Percentiles rank a stretch among this genome's conserved stretches.
Conservation (phyloP, 2,797 vertebrate genomes). For the Tapirus indicus region DNA sequence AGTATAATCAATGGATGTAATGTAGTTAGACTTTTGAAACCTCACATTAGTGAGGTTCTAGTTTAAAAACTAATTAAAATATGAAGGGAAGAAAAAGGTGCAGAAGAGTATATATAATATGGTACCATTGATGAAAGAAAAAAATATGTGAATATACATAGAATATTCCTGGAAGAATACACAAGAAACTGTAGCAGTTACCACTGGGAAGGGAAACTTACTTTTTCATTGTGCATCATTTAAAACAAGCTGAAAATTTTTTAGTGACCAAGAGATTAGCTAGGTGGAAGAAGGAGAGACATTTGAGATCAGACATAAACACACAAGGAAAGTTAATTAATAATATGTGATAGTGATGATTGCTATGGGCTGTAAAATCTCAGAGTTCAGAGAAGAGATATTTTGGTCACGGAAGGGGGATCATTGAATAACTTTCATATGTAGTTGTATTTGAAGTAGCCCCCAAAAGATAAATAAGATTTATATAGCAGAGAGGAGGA, state of each 20-base stretch:
- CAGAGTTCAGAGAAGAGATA: background rate
- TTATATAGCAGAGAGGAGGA: background rate
- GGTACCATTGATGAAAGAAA: background rate
- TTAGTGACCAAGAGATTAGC: constrained; percentile 19
- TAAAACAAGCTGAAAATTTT: constrained; percentile 19
- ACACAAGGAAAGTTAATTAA: background rate
- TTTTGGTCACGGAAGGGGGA: background rate
- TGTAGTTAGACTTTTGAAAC: background rate
- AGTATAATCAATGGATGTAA: constrained; percentile 2
- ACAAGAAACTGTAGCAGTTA: background rate
- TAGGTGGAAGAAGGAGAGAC: background rate
- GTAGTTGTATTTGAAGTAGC: constrained; percentile 21
- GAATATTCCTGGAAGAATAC: background rate
- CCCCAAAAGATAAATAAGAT: background rate
- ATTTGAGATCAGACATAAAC: constrained; percentile 14
- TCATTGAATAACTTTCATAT: background rate
- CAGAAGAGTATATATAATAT: background rate
- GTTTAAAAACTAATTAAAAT: constrained; percentile 49
- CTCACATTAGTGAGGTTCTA: background rate
- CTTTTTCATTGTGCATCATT: constrained; percentile 22
- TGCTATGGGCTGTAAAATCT: background rate
- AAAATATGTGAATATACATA: background rate
- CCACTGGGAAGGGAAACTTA: constrained; percentile 3
- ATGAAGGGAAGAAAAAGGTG: background rate
- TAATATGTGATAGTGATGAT: background rate